Percentiles rank a stretch among this genome's conserved stretches.
phyloP scores from a whole-genome alignment of 2,888 invertebrate species.

The Orthosia gracilis region DNA sequence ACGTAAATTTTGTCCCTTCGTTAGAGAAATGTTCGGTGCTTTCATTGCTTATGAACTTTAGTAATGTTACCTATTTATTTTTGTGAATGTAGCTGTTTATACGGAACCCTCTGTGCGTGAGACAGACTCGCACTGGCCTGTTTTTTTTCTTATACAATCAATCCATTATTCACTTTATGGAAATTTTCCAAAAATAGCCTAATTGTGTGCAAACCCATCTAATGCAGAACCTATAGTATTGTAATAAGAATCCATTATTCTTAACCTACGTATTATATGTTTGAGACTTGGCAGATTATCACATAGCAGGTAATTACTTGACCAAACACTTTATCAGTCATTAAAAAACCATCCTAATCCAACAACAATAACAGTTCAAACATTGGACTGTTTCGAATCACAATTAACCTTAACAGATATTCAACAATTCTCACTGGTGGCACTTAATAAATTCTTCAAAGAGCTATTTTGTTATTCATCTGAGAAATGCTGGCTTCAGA shows the following conservation, averaged over 20 bases:
- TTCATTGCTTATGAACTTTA: no score
- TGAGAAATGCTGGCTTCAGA: slow-evolving; percentile 41
- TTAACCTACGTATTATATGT: background rate
- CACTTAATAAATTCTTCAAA: slow-evolving; percentile 29
- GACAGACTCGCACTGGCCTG: no score
- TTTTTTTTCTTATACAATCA: no score
- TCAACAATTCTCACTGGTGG: background rate
- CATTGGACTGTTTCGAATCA: no score
- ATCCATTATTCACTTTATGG: background rate
- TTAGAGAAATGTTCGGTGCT: no score
- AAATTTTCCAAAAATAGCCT: background rate
- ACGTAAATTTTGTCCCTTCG: no score
- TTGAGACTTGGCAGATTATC: background rate
- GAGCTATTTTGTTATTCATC: slow-evolving; percentile 49
- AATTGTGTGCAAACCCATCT: no score
- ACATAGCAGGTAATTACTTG: background rate
- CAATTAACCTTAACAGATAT: slow-evolving; percentile 5
- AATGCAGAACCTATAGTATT: no score
- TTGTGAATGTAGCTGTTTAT: no score
- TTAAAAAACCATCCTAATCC: background rate
- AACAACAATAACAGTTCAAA: background rate
- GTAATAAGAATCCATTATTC: background rate
- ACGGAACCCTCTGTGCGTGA: no score
- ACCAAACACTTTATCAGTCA: background rate
- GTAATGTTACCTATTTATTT: no score